Percentiles rank a stretch among this genome's conserved stretches.
Evolutionary conservation across 2,113 vertebrate species (phyloP).

Genomic region (Cinclus cinclus): DNA sequence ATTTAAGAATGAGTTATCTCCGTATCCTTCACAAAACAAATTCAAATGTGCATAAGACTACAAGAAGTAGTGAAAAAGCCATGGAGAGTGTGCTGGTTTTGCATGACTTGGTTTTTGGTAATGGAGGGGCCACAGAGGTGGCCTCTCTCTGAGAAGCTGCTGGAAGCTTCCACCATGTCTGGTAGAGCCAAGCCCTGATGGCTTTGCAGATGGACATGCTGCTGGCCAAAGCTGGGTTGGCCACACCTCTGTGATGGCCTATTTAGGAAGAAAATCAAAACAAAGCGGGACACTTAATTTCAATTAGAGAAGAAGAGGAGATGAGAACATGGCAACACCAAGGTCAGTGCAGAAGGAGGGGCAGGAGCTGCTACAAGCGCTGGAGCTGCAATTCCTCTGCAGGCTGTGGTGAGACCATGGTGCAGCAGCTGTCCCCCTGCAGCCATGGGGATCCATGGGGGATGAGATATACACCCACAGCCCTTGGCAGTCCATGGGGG

Average conservation of each 20-base stretch:
- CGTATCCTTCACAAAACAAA: background rate
- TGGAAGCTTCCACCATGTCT: background rate
- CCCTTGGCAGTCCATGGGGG: background rate
- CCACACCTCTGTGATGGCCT: too few relatives aligned
- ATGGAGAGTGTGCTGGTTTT: background rate
- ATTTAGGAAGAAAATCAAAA: background rate
- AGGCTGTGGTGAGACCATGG: rapidly evolving
- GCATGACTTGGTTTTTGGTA: background rate
- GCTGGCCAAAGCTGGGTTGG: background rate
- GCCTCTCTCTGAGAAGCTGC: background rate
- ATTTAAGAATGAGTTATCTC: background rate
- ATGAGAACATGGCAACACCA: background rate
- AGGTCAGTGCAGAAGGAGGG: background rate
- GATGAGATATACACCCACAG: background rate
- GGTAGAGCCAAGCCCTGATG: background rate
- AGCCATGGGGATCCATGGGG: background rate
- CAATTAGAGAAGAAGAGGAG: background rate
- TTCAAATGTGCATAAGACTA: background rate
- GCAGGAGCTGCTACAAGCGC: background rate
- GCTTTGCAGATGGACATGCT: background rate
- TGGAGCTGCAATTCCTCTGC: rapidly evolving
- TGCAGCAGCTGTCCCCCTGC: background rate
- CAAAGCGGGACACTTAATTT: background rate
- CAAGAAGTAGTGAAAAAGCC: background rate
- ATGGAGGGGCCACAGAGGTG: rapidly evolving